Percentiles rank a stretch among this genome's conserved stretches.
Conservation (phyloP, 2,888 invertebrate species). For the Noctua janthe region DNA sequence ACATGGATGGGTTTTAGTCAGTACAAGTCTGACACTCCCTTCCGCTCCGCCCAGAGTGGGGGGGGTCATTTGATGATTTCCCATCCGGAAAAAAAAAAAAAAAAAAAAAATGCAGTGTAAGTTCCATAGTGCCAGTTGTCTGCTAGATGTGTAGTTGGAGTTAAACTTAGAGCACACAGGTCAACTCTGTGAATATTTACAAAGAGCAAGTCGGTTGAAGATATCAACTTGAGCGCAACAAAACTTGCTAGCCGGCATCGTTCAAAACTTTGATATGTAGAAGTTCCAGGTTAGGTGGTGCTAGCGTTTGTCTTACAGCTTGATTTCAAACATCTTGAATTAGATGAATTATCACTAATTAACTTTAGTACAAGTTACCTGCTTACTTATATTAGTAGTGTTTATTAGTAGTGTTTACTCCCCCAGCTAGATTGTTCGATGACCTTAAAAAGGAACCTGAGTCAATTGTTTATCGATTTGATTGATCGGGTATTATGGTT, state of each 20-base stretch:
- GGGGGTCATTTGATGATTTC: too few species aligned
- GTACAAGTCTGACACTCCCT: too few species aligned
- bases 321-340: not conserved
- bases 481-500: not conserved
- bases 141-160: not conserved
- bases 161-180: conserved; percentile 7
- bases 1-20: too few species aligned
- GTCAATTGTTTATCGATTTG: not conserved
- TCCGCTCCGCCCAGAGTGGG: too few species aligned
- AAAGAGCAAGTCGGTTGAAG: conserved; percentile 19
- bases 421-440: not conserved
- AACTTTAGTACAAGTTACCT: not conserved
- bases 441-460: not conserved
- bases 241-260: conserved; percentile 2
- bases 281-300: not conserved
- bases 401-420: not conserved
- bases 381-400: not conserved
- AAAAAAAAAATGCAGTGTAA: too few species aligned
- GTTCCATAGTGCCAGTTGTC: not conserved
- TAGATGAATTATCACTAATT: not conserved
- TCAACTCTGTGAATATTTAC: conserved; percentile 26
- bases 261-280: not conserved
- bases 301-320: not conserved
- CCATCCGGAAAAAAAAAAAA: too few species aligned
- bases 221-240: not conserved